A percentile compares a stretch with the other conserved stretches of the same genome.
Evolutionary conservation across 2,888 invertebrate genomes (phyloP).

Genomic region (Chaitophorus viminalis): DNA sequence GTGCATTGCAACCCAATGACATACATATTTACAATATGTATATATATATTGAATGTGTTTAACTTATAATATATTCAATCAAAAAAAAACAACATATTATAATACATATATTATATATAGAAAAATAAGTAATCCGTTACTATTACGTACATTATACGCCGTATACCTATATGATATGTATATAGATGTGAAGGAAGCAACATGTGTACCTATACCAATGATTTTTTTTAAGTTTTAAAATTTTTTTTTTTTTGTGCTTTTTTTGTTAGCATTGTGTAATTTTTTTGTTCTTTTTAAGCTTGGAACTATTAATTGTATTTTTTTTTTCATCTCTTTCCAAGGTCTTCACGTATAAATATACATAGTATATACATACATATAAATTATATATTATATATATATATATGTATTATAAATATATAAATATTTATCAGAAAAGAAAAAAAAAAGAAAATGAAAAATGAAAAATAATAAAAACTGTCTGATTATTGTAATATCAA

Average conservation of each 20-base stretch:
- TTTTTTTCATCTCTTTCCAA: slow-evolving; percentile 36
- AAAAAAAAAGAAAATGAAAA: slow-evolving; percentile 25
- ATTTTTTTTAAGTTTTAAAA: slow-evolving; percentile 33
- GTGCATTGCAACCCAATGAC: background rate
- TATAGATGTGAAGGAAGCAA: background rate
- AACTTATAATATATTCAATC: background rate
- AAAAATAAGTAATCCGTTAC: background rate
- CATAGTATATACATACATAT: background rate
- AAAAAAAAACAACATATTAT: too few relatives aligned
- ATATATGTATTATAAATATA: slow-evolving; percentile 19
- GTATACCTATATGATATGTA: background rate
- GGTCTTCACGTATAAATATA: slow-evolving; percentile 24
- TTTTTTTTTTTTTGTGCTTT: slow-evolving; percentile 33
- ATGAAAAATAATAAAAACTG: slow-evolving; percentile 51
- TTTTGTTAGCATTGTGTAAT: slow-evolving; percentile 57
- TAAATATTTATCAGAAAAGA: slow-evolving; percentile 22
- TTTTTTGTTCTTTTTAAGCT: slow-evolving; percentile 54
- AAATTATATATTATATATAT: slow-evolving; percentile 10
- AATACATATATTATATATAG: too few relatives aligned
- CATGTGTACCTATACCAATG: slow-evolving; percentile 50
- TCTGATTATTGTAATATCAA: slow-evolving; percentile 57
- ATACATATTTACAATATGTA: background rate
- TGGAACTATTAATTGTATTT: slow-evolving; percentile 45
- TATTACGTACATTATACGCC: background rate
- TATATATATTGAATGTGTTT: background rate